phyloP scores from a whole-genome alignment of 2,888 invertebrate genomes.

The Rhopalosiphum nymphaeae region DNA sequence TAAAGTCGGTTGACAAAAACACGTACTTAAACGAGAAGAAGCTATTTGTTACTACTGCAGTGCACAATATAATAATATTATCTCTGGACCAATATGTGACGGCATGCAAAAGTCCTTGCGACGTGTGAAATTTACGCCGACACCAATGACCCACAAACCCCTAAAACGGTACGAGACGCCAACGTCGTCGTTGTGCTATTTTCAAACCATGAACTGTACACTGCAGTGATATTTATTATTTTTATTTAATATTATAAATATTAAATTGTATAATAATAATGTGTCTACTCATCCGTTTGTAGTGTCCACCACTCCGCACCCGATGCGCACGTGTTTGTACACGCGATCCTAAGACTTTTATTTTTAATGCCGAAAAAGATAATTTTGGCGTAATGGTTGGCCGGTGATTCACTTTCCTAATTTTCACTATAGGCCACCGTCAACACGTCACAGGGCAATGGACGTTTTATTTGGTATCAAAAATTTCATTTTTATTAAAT shows the following conservation, averaged over 20 bases:
- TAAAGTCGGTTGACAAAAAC: background rate
- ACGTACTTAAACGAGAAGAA: background rate
- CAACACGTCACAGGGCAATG: background rate
- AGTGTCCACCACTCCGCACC: background rate
- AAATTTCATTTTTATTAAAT: background rate
- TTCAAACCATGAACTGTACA: conserved; percentile 20
- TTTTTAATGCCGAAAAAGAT: conserved; percentile 49
- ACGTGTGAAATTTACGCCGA: conserved; percentile 22
- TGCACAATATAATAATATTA: conserved; percentile 16
- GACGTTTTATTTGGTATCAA: background rate
- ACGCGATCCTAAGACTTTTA: conserved; percentile 3
- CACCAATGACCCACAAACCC: conserved; percentile 62
- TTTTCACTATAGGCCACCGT: background rate
- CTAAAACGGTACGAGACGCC: conserved; percentile 5
- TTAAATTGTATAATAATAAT: conserved; percentile 43
- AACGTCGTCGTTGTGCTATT: conserved; percentile 40
- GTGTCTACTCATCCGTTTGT: conserved; percentile 21
- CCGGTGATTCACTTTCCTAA: conserved; percentile 45
- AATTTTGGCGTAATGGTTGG: background rate
- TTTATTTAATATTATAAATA: background rate
- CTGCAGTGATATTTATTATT: background rate
- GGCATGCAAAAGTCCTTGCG: background rate
- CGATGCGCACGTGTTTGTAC: conserved; percentile 29
- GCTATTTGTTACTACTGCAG: no score
- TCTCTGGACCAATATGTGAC: background rate